Percentiles rank a stretch among this genome's conserved stretches.
phyloP scores from a whole-genome alignment of 2,797 vertebrate species.

The Hippoglossus hippoglossus region DNA sequence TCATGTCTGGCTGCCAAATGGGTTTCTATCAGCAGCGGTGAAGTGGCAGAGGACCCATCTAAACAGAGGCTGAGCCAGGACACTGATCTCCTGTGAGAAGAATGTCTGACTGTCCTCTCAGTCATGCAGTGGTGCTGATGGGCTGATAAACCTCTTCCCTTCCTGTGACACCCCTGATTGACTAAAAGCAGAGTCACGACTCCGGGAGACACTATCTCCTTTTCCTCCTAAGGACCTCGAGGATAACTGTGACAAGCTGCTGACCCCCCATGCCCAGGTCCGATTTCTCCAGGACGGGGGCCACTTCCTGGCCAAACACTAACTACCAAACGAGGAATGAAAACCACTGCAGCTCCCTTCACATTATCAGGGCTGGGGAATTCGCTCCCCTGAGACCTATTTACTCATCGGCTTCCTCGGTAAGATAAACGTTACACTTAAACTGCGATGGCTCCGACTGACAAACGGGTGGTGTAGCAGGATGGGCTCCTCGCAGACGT shows the following conservation, averaged over 20 bases:
- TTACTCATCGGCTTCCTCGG: constrained; percentile 69
- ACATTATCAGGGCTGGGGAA: constrained; percentile 45
- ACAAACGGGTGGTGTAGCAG: constrained; percentile 44
- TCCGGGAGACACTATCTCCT: constrained; percentile 38
- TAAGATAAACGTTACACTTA: constrained; percentile 64
- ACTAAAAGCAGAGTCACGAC: constrained; percentile 41
- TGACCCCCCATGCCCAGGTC: constrained; percentile 63
- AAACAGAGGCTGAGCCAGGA: constrained; percentile 70
- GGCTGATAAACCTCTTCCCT: constrained; percentile 73
- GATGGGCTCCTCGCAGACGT: constrained; percentile 34
- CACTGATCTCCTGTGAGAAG: constrained; percentile 69
- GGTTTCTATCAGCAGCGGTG: constrained; percentile 69
- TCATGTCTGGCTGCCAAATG: constrained; percentile 74
- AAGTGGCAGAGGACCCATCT: constrained; percentile 75
- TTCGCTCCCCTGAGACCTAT: constrained; percentile 50
- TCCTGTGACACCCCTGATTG: constrained; percentile 70
- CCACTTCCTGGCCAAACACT: constrained; percentile 71
- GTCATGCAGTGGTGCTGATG: constrained; percentile 74
- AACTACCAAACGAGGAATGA: constrained; percentile 56
- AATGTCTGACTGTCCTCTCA: constrained; percentile 75
- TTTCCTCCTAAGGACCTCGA: constrained; percentile 47
- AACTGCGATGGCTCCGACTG: constrained; percentile 60
- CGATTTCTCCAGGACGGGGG: constrained; percentile 65
- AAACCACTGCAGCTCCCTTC: constrained; percentile 45
- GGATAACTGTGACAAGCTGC: constrained; percentile 76